These are phyloP conservation scores for Ctenopoma multispine DNA, from an alignment of 2,797 vertebrate genomes.

Conservation along the genomic window DNA sequence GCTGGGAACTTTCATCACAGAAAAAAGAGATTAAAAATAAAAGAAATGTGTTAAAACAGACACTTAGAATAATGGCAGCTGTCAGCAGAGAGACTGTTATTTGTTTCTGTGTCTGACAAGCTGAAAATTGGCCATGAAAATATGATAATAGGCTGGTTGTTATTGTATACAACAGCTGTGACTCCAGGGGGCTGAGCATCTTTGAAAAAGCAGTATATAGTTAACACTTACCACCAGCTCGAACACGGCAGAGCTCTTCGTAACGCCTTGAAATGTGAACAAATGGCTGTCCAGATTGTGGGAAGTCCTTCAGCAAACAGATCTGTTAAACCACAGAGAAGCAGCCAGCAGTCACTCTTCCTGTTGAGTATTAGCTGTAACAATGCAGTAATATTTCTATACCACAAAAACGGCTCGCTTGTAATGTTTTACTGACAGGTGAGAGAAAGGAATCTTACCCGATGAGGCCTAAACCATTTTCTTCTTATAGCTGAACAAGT, in stretches of 20 bases:
- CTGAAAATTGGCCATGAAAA: constrained; percentile 55
- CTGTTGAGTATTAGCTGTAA: constrained; percentile 8
- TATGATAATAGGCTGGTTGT: constrained; percentile 61
- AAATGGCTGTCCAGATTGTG: constrained; percentile 63
- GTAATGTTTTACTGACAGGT: no score
- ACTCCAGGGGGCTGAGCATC: constrained; percentile 42
- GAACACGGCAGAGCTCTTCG: constrained; percentile 30
- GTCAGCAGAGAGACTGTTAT: constrained; percentile 37
- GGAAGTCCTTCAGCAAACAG: constrained; percentile 41
- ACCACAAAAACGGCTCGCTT: no score
- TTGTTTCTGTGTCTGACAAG: constrained; percentile 51
- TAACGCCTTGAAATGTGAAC: constrained; percentile 50
- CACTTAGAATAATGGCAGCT: constrained; percentile 28
- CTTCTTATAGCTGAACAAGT: no score
- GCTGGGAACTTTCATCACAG: not conserved
- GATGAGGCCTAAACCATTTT: no score
- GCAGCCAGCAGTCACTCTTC: constrained; percentile 23
- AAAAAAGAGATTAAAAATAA: not conserved
- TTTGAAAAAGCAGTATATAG: constrained; percentile 38
- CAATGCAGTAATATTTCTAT: constrained; percentile 15
- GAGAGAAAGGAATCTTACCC: no score
- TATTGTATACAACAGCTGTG: constrained; percentile 60
- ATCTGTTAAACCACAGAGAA: constrained; percentile 32
- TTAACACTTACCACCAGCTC: constrained; percentile 48
- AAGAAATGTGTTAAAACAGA: constrained; percentile 19